Evolutionary conservation across 30 jellyfish, hydroid and myxozoan genomes (phyloP).

Genomic region (Pelagia noctiluca): DNA sequence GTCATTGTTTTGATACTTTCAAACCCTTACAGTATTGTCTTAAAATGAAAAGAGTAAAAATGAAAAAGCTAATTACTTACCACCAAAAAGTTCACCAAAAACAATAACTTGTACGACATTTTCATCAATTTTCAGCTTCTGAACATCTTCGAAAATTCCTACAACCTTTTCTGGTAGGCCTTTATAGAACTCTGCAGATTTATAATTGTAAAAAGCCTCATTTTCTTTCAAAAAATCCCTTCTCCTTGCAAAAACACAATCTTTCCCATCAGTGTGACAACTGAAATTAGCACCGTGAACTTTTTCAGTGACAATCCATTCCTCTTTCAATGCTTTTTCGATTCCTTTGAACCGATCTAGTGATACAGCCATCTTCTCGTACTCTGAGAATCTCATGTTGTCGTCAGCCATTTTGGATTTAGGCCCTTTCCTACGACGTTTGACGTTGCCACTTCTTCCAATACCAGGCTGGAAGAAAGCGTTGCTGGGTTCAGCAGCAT

Average conservation of each 20-base stretch:
- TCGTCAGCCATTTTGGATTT: too few species aligned
- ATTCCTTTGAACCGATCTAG: slow-evolving; percentile 41
- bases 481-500: too few species aligned
- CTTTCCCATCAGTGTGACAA: slow-evolving; percentile 85
- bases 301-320: slow-evolving; percentile 91
- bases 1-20: too few species aligned
- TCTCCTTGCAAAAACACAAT: slow-evolving; percentile 80
- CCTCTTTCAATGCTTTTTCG: slow-evolving; percentile 56
- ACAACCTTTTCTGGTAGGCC: slow-evolving; percentile 79
- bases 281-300: slow-evolving; percentile 97
- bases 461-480: too few species aligned
- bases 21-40: too few species aligned
- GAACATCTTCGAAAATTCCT: slow-evolving; percentile 61
- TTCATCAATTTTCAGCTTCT: slow-evolving; percentile 31
- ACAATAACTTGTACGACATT: slow-evolving; percentile 73
- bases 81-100: slow-evolving; percentile 95
- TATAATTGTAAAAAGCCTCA: slow-evolving; percentile 68
- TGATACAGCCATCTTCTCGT: slow-evolving; percentile 81
- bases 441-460: too few species aligned
- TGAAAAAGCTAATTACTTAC: slow-evolving; percentile 37
- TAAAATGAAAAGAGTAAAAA: neutral
- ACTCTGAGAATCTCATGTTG: slow-evolving; percentile 82
- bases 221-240: slow-evolving; percentile 82
- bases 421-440: too few species aligned
- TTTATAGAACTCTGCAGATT: slow-evolving; percentile 76